Conservation (phyloP, 1,140 invertebrate genomes). For the Drosophila tropicalis region DNA sequence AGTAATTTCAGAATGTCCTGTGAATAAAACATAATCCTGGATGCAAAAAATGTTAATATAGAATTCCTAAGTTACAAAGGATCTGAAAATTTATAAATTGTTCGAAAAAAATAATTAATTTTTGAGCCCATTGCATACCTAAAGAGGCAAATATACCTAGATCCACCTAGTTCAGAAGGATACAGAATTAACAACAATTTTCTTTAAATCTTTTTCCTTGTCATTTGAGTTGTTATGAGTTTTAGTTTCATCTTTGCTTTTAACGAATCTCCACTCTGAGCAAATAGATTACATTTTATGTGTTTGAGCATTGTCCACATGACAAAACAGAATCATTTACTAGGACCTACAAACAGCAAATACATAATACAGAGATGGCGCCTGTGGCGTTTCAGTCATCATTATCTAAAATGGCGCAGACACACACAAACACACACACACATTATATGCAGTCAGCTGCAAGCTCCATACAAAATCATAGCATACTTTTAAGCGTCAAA, state of each 20-base stretch:
- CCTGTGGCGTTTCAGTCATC: constrained; percentile 33
- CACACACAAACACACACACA: constrained; percentile 14
- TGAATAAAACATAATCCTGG: too few relatives aligned
- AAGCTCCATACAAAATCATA: constrained; percentile 20
- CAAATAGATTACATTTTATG: constrained; percentile 9
- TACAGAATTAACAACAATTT: too few relatives aligned
- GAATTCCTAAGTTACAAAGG: too few relatives aligned
- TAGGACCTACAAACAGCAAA: neutral
- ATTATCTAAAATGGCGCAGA: constrained; percentile 37
- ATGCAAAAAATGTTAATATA: too few relatives aligned
- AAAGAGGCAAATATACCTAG: too few relatives aligned
- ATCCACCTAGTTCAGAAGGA: too few relatives aligned
- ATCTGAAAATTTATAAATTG: too few relatives aligned
- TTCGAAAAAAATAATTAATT: too few relatives aligned
- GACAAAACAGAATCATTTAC: constrained; percentile 54
- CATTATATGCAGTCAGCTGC: neutral
- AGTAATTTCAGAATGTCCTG: too few relatives aligned
- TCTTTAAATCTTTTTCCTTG: too few relatives aligned
- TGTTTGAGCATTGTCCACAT: constrained; percentile 44
- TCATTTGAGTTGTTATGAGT: too few relatives aligned
- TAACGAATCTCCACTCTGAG: constrained; percentile 12
- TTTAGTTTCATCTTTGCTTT: neutral
- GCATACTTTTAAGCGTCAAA: constrained; percentile 59
- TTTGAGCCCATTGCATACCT: too few relatives aligned
- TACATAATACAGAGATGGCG: constrained; percentile 31